Percentiles rank a stretch among this genome's conserved stretches.
Conservation (phyloP, 2,888 invertebrate genomes). For the Eupeodes luniger region DNA sequence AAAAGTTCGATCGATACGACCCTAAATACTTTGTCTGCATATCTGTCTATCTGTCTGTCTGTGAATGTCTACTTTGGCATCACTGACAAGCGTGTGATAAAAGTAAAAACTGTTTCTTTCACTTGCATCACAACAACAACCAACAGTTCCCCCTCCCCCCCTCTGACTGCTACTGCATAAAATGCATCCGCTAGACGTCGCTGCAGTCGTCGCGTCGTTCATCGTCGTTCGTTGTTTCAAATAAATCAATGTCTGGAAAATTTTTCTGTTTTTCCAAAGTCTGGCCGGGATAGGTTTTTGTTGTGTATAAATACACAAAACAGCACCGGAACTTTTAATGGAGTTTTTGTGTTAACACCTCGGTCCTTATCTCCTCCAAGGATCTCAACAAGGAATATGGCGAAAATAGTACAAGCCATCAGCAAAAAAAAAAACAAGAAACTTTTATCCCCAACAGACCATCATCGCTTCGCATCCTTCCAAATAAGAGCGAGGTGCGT, state of each 20-base stretch:
- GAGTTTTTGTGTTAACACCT: constrained; percentile 75
- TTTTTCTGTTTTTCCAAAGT: constrained; percentile 42
- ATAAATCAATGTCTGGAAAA: constrained; percentile 71
- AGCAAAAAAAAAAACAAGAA: background rate
- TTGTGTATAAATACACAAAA: constrained; percentile 44
- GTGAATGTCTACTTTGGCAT: constrained; percentile 16
- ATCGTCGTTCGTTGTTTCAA: constrained; percentile 44
- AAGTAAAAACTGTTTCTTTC: constrained; percentile 25
- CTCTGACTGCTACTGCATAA: constrained; percentile 40
- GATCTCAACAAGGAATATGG: constrained; percentile 29
- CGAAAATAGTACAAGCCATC: background rate
- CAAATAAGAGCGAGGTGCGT: constrained; percentile 38
- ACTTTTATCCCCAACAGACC: constrained; percentile 25
- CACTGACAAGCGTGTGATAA: constrained; percentile 41
- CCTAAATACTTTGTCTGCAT: background rate
- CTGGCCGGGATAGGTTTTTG: constrained; percentile 35
- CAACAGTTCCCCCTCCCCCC: constrained; percentile 37
- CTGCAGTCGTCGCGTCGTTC: background rate
- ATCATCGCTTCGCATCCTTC: constrained; percentile 4
- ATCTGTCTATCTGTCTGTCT: constrained; percentile 2
- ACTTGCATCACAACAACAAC: background rate
- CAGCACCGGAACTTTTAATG: constrained; percentile 67
- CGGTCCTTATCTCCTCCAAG: constrained; percentile 61
- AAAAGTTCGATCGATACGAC: background rate
- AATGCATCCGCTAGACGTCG: background rate